These are phyloP conservation scores for Schizopygopsis pylzovi DNA, from an alignment of 2,797 vertebrate genomes.

Conservation along the genomic window DNA sequence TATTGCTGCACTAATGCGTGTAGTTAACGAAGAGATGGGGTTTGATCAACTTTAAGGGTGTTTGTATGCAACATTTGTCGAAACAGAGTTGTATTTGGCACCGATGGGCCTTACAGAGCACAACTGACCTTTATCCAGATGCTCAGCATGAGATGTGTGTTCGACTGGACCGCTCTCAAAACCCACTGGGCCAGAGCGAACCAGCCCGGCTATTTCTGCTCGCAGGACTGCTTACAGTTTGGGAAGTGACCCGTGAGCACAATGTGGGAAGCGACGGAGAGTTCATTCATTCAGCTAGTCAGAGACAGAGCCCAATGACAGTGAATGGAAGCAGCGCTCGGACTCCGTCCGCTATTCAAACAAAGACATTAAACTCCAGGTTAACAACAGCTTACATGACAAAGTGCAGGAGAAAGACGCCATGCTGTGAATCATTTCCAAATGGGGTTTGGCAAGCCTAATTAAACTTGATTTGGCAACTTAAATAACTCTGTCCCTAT, in stretches of 20 bases:
- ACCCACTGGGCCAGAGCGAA: conserved; percentile 53
- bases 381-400: neutral
- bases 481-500: neutral
- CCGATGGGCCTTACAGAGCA: neutral
- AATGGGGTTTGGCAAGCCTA: neutral
- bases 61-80: neutral
- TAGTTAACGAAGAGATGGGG: neutral
- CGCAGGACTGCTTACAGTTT: conserved; percentile 64
- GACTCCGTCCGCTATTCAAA: conserved; percentile 20
- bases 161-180: conserved; percentile 38
- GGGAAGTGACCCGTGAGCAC: conserved; percentile 51
- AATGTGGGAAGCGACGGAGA: conserved; percentile 58
- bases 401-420: conserved; percentile 5
- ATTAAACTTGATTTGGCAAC: neutral
- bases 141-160: conserved; percentile 13
- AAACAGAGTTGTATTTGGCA: neutral
- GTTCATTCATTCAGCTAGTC: conserved; percentile 1
- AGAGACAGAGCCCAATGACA: conserved; percentile 21
- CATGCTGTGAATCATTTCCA: conserved; percentile 10
- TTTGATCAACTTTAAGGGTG: neutral
- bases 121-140: neutral
- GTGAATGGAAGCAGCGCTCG: conserved; percentile 40
- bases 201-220: conserved; percentile 48
- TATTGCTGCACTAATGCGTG: neutral
- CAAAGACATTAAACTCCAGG: neutral